phyloP scores from a whole-genome alignment of 2,113 vertebrate species.

The Ibidorhyncha struthersii region DNA sequence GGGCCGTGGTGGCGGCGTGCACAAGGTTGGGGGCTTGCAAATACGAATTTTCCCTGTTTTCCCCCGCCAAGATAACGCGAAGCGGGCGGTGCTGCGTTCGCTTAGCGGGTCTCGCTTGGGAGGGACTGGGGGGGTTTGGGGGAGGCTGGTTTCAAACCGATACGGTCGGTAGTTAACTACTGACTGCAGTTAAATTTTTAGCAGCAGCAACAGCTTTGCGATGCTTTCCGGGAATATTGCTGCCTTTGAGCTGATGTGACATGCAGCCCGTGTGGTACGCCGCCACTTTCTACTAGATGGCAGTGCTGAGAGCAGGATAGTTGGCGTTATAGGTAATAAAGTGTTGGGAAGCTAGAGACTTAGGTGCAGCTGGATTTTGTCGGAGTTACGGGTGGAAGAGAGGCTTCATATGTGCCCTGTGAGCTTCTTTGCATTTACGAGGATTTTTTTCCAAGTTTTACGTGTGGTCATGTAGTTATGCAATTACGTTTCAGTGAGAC shows the following conservation, averaged over 20 bases:
- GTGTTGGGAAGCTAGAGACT: not conserved
- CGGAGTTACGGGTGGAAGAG: not conserved
- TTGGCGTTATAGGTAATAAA: not conserved
- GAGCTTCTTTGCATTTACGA: not conserved
- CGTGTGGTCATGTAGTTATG: not conserved
- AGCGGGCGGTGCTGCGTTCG: not conserved
- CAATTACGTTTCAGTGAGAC: not conserved
- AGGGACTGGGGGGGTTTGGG: not conserved
- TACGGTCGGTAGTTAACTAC: not conserved
- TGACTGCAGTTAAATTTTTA: not conserved
- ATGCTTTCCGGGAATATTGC: not conserved
- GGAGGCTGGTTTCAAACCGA: not conserved
- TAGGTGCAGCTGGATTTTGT: not conserved
- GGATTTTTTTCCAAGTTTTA: not conserved
- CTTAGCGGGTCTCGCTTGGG: not conserved
- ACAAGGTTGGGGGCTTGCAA: not conserved
- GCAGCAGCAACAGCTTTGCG: slow-evolving; percentile 10
- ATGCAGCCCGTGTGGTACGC: not conserved
- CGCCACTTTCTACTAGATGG: not conserved
- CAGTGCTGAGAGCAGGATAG: slow-evolving; percentile 4
- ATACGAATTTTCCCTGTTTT: accelerated
- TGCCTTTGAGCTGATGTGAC: not conserved
- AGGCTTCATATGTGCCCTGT: not conserved
- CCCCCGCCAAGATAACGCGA: not conserved
- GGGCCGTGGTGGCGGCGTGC: not conserved